phyloP scores from a whole-genome alignment of 2,888 invertebrate species.

The Pterostichus madidus region DNA sequence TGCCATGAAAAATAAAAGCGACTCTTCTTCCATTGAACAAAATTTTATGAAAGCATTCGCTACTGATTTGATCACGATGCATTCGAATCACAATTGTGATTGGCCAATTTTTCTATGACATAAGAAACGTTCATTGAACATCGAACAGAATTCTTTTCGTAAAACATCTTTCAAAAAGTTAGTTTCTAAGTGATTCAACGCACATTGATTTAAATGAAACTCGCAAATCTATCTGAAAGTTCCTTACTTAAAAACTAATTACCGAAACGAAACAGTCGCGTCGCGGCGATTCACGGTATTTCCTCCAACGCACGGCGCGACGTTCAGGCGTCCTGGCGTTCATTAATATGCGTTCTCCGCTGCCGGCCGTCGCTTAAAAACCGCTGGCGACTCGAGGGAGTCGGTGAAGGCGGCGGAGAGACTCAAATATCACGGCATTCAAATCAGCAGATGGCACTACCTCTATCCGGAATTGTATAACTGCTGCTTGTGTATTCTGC shows the following conservation, averaged over 20 bases:
- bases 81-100: too few species aligned
- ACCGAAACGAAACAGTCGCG: conserved; percentile 50
- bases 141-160: too few species aligned
- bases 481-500: neutral
- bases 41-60: too few species aligned
- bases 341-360: conserved; percentile 64
- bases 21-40: too few species aligned
- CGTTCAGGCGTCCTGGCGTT: neutral
- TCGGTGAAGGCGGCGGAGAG: conserved; percentile 10
- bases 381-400: conserved; percentile 45
- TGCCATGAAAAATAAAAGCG: too few species aligned
- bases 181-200: too few species aligned
- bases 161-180: too few species aligned
- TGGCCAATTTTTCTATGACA: too few species aligned
- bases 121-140: too few species aligned
- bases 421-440: conserved; percentile 51
- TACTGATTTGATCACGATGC: too few species aligned
- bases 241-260: conserved; percentile 59
- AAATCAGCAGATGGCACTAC: conserved; percentile 62
- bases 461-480: neutral
- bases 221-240: neutral
- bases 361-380: conserved; percentile 50
- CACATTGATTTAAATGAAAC: too few species aligned
- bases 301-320: neutral
- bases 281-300: conserved; percentile 21